Conservation (phyloP, 2,113 vertebrate genomes). For the Leucoraja erinaceus region DNA sequence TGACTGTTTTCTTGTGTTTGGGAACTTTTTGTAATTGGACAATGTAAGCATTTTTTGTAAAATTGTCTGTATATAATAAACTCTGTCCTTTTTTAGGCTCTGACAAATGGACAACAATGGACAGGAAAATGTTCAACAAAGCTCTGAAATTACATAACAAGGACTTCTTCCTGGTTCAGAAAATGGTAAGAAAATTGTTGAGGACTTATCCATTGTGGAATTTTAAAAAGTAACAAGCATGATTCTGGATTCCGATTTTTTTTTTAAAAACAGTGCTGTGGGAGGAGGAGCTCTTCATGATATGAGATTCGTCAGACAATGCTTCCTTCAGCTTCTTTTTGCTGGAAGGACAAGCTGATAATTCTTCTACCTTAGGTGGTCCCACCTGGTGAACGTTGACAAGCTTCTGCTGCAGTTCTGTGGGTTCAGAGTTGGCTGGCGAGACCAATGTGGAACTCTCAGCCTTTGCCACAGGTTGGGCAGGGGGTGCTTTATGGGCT, state of each 20-base stretch:
- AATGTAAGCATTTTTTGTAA: background rate
- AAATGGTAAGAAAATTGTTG: constrained; percentile 59
- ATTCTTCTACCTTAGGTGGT: too few relatives aligned
- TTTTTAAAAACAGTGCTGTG: too few relatives aligned
- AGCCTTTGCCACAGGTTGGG: too few relatives aligned
- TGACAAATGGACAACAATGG: constrained; percentile 71
- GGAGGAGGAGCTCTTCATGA: background rate
- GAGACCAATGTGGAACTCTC: too few relatives aligned
- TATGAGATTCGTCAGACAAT: background rate
- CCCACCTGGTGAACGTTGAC: too few relatives aligned
- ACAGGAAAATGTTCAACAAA: constrained; percentile 71
- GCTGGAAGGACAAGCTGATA: background rate
- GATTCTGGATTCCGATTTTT: background rate
- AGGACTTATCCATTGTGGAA: background rate
- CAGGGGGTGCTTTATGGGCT: too few relatives aligned
- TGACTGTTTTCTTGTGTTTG: background rate
- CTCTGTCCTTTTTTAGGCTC: constrained; percentile 56
- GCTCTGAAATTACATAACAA: constrained; percentile 73
- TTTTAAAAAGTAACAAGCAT: background rate
- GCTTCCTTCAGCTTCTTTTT: background rate
- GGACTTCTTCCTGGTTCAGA: constrained; percentile 79
- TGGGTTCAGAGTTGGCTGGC: too few relatives aligned
- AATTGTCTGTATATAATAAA: background rate
- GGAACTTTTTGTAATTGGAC: background rate
- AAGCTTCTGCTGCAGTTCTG: too few relatives aligned